Conservation (phyloP, 2,113 vertebrate genomes). For the Ageneiosus marmoratus region DNA sequence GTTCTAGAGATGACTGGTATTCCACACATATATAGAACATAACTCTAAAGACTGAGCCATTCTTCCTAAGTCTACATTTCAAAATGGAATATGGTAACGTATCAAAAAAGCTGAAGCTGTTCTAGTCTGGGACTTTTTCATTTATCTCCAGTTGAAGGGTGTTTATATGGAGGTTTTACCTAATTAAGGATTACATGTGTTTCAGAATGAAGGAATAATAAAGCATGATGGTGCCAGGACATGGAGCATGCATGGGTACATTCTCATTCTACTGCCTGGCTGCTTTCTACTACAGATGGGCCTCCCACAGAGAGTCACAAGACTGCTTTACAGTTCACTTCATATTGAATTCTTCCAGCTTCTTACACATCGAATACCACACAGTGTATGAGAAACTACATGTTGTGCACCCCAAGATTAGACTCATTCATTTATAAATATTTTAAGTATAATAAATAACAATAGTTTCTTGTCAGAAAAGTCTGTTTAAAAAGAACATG, state of each 20-base stretch:
- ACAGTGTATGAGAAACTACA: not conserved
- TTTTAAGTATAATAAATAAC: too few relatives aligned
- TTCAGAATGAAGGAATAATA: constrained; percentile 37
- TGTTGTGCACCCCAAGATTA: not conserved
- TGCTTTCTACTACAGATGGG: constrained; percentile 46
- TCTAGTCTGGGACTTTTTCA: not conserved
- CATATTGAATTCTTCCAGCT: constrained; percentile 28
- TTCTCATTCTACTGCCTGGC: constrained; percentile 36
- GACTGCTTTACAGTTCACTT: constrained; percentile 42
- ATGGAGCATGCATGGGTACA: constrained; percentile 21
- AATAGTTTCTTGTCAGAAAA: not conserved
- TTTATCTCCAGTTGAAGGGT: not conserved
- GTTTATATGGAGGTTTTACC: constrained; percentile 25
- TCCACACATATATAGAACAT: not conserved
- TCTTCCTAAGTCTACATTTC: not conserved
- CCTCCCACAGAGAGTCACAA: constrained; percentile 47
- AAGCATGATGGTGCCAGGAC: constrained; percentile 8
- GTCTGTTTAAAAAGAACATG: not conserved
- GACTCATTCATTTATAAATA: not conserved
- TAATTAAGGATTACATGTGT: constrained; percentile 31
- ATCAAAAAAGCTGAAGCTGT: not conserved
- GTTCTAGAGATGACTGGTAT: not conserved
- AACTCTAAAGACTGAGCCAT: not conserved
- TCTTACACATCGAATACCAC: constrained; percentile 2
- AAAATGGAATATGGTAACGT: not conserved